Base-by-base conservation (phyloP, 37 sponge, comb jelly and placozoan genomes). In the Petrosia ficiformis region DNA sequence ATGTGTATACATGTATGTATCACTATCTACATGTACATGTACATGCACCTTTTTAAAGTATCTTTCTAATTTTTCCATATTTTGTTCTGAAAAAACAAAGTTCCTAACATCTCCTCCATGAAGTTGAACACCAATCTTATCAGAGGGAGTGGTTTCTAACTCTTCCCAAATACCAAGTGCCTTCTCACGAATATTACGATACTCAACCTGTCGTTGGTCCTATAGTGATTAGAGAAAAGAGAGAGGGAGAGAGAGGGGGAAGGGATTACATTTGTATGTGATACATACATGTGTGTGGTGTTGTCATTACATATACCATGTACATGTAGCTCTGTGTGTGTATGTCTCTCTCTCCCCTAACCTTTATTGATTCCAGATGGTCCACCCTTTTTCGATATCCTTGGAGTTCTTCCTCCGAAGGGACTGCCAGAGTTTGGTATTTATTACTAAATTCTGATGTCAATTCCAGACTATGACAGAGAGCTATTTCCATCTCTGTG, bases 61-160 rank as follows among this genome's bases (percentile, higher is more conserved):
- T 57, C 74, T 57, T 22, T 80, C 43, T 60, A 94, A 72, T 29
- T 43, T 72, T 3, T 67, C 41, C 87, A 94, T 89, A 74, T 89
- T 86, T 24, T 77, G 88, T n/a, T 73, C 57, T 33, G 85, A 84
- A 25, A 89, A 75, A 26, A 84, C 77, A 82, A 85, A 93, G 28
- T 70, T 56, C 24, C 74, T 82, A 31, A 80, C 41, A 54, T 80
- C 80, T 8, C 82, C 82, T 1, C 28, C 56, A 56, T 59, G 38
- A 31, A 84, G 67, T 0, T 70, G 36, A 44, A 68, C 24, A 32
- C 64, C 86, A 37, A 84, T 72, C n/a, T 78, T 77, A 4, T 70
- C 74, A 29, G 39, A 21, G 3, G 91, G 79, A 6, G 70, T 57
- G 59, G 73, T 70, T 25, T 90, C 92, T 38, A 95, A 80, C 64